phyloP scores from a whole-genome alignment of 2,113 vertebrate genomes.

The Octodon degus region DNA sequence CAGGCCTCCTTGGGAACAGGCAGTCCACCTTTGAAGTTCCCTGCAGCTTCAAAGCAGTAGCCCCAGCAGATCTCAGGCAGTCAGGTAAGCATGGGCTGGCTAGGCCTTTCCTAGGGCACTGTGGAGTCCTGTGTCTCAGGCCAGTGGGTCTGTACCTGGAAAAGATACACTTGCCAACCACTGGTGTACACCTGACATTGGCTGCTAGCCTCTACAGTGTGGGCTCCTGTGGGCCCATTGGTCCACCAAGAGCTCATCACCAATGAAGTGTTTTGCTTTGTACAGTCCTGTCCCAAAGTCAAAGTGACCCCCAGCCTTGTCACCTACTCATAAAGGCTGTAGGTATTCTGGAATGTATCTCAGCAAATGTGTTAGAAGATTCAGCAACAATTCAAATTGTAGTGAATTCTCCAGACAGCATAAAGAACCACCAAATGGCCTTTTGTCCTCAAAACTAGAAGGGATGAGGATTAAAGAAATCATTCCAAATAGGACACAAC shows the following conservation, averaged over 20 bases:
- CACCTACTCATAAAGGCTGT: neutral
- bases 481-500: slow-evolving; percentile 42
- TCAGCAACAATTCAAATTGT: neutral
- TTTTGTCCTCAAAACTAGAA: slow-evolving; percentile 32
- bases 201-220: neutral
- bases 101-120: neutral
- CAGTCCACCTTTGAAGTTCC: neutral
- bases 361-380: neutral
- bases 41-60: neutral
- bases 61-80: neutral
- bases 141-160: neutral
- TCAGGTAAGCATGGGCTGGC: neutral
- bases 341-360: neutral
- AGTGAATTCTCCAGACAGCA: slow-evolving; percentile 5
- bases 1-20: neutral
- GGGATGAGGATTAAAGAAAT: slow-evolving; percentile 46
- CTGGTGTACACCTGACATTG: fast-evolving
- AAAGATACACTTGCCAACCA: neutral
- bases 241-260: neutral
- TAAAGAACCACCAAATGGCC: neutral
- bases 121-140: neutral
- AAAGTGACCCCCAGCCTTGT: too few relatives aligned
- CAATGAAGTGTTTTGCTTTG: neutral
- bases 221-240: neutral
- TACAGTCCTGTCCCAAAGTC: slow-evolving; percentile 15